These are phyloP conservation scores for Himalopsyche japonica DNA, from an alignment of 2,888 invertebrate species.

Conservation along the genomic window DNA sequence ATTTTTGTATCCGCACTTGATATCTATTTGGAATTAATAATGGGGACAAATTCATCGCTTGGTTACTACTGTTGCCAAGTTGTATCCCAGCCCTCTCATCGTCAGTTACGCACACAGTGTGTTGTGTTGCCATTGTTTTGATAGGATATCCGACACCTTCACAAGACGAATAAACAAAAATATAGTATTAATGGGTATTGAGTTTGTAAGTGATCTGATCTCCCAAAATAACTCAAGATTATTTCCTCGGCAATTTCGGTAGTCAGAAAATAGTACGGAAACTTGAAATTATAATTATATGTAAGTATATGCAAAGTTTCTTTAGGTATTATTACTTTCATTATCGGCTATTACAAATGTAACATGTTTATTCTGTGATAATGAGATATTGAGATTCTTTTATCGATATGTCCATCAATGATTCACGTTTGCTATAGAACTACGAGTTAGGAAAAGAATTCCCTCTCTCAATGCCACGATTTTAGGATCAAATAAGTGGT, in stretches of 20 bases:
- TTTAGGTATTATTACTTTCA: too few relatives aligned
- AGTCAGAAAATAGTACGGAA: too few relatives aligned
- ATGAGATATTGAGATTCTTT: too few relatives aligned
- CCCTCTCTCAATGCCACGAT: too few relatives aligned
- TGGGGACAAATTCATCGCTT: not conserved
- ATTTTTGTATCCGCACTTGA: not conserved
- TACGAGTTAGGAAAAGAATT: too few relatives aligned
- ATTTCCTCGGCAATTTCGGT: not conserved
- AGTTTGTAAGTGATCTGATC: slow-evolving; percentile 33
- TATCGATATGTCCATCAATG: too few relatives aligned
- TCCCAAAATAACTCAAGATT: not conserved
- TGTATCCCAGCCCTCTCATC: not conserved
- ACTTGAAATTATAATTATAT: too few relatives aligned
- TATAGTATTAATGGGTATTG: slow-evolving; percentile 37
- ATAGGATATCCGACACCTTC: slow-evolving; percentile 32
- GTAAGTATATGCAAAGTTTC: too few relatives aligned
- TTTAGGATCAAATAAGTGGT: too few relatives aligned
- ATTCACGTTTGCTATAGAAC: too few relatives aligned
- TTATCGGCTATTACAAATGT: too few relatives aligned
- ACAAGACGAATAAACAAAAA: slow-evolving; percentile 37
- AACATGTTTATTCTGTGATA: too few relatives aligned
- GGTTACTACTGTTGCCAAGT: not conserved
- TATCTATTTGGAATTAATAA: not conserved
- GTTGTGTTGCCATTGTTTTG: slow-evolving; percentile 7
- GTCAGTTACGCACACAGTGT: not conserved